phyloP scores from a whole-genome alignment of 2,797 vertebrate species.

The Pangasius mekongensis region DNA sequence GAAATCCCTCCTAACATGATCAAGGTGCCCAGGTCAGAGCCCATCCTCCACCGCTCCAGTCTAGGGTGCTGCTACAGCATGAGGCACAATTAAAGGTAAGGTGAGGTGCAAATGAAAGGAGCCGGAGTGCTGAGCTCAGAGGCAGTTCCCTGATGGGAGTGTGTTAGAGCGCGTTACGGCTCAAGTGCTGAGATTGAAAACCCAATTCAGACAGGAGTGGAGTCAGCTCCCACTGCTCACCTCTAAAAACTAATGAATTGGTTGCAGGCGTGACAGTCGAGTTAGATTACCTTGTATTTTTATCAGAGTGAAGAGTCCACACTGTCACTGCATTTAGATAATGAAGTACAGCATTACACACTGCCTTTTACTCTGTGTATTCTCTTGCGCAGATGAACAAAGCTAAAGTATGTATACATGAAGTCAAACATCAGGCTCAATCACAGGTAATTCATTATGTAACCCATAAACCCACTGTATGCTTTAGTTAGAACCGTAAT shows the following conservation, averaged over 20 bases:
- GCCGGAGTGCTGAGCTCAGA: constrained; percentile 48
- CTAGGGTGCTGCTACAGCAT: neutral
- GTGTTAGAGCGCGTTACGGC: constrained; percentile 55
- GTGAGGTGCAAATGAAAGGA: constrained; percentile 53
- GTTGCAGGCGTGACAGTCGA: constrained; percentile 63
- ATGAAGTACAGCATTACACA: constrained; percentile 57
- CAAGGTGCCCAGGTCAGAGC: neutral
- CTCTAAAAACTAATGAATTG: constrained; percentile 65
- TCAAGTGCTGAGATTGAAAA: constrained; percentile 64
- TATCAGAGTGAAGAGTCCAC: constrained; percentile 62
- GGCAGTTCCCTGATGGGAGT: constrained; percentile 57
- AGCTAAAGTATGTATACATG: neutral
- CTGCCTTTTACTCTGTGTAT: constrained; percentile 32
- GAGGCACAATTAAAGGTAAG: constrained; percentile 49
- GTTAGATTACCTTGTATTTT: constrained; percentile 63
- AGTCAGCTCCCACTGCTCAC: constrained; percentile 53
- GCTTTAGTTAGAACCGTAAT: neutral
- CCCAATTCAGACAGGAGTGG: constrained; percentile 62
- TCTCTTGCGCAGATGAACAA: constrained; percentile 33
- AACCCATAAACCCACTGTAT: neutral
- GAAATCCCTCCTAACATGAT: neutral
- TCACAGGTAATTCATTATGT: neutral
- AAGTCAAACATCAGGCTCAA: neutral
- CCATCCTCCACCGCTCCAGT: neutral
- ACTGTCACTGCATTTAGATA: constrained; percentile 63